These are phyloP conservation scores for Corythoichthys haematopterus DNA, from an alignment of 2,113 vertebrate species.

Conservation along the genomic window DNA sequence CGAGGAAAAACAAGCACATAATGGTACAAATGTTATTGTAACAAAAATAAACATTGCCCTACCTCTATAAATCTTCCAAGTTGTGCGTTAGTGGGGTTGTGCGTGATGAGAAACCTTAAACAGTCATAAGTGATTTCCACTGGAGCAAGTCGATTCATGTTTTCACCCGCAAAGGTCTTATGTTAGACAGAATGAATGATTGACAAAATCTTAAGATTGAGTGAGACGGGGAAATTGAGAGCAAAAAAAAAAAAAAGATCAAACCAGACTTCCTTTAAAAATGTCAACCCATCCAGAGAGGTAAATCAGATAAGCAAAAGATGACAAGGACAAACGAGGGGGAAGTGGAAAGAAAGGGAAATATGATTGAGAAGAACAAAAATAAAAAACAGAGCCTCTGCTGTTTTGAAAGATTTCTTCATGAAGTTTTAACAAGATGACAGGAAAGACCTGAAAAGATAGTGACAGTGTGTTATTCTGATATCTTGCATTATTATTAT, in stretches of 20 bases:
- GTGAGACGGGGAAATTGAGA: neutral
- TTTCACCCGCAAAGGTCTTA: constrained; percentile 58
- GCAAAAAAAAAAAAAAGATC: constrained; percentile 26
- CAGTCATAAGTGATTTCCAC: constrained; percentile 91
- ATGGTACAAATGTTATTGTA: neutral
- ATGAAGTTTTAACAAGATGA: constrained; percentile 55
- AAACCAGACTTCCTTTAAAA: constrained; percentile 41
- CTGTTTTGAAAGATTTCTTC: constrained; percentile 53
- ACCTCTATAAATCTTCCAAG: constrained; percentile 96
- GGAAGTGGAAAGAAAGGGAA: constrained; percentile 19
- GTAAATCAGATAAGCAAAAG: constrained; percentile 16
- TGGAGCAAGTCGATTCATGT: constrained; percentile 96
- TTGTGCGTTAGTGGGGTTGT: constrained; percentile 96
- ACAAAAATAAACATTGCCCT: constrained; percentile 17
- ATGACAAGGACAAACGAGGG: constrained; percentile 12
- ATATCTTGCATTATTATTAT: neutral
- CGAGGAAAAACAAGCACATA: neutral
- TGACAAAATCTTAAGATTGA: neutral
- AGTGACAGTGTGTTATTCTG: neutral
- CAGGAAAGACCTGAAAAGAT: constrained; percentile 47
- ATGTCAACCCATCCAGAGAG: constrained; percentile 61
- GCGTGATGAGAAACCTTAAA: constrained; percentile 95
- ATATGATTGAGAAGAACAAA: neutral
- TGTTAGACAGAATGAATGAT: constrained; percentile 10
- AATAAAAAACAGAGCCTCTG: constrained; percentile 22